phyloP scores from a whole-genome alignment of 2,888 invertebrate genomes.

The Corbicula japonica region DNA sequence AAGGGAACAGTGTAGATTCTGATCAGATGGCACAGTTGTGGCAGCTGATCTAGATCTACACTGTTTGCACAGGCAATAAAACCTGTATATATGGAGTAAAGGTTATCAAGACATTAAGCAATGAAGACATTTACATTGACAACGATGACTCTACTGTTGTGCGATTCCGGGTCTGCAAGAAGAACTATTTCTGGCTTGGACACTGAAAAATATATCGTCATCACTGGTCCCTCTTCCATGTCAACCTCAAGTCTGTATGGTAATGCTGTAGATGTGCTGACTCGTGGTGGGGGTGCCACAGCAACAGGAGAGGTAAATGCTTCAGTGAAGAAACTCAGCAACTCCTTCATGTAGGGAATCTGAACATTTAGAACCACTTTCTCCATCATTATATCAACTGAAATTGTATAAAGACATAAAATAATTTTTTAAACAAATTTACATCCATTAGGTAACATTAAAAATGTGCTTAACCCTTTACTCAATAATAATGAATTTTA shows the following conservation, averaged over 20 bases:
- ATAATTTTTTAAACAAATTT: too few relatives aligned
- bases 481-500: too few relatives aligned
- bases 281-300: constrained; percentile 13
- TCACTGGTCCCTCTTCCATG: constrained; percentile 74
- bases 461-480: too few relatives aligned
- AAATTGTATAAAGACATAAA: constrained; percentile 76
- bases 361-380: constrained; percentile 91
- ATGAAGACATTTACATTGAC: constrained; percentile 89
- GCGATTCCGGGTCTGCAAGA: constrained; percentile 88
- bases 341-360: constrained; percentile 90
- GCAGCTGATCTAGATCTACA: too few relatives aligned
- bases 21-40: too few relatives aligned
- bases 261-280: constrained; percentile 6
- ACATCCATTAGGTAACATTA: too few relatives aligned
- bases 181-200: constrained; percentile 93
- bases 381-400: constrained; percentile 91
- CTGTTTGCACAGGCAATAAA: too few relatives aligned
- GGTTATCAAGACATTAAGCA: too few relatives aligned
- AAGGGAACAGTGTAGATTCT: too few relatives aligned
- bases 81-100: too few relatives aligned
- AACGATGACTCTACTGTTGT: constrained; percentile 89
- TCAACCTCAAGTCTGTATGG: constrained; percentile 87
- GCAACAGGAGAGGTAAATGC: constrained; percentile 84
- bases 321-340: constrained; percentile 89
- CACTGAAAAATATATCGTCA: constrained; percentile 91